phyloP scores from a whole-genome alignment of 2,888 invertebrate species.

The Amorpha juglandis region DNA sequence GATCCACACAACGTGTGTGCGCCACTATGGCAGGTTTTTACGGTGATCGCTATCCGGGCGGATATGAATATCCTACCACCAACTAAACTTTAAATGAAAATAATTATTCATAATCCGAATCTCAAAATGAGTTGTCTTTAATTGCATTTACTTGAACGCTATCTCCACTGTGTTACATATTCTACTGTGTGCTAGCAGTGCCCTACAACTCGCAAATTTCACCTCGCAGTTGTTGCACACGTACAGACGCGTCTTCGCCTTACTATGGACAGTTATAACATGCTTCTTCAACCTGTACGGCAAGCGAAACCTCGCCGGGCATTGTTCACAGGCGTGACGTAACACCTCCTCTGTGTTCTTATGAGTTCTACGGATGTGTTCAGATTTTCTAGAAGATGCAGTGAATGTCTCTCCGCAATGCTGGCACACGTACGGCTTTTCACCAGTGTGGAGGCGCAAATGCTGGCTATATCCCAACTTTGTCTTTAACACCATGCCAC shows the following conservation, averaged over 20 bases:
- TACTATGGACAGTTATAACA: slow-evolving; percentile 52
- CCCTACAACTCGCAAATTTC: slow-evolving; percentile 61
- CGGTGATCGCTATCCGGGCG: no score
- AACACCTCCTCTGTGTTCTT: slow-evolving; percentile 46
- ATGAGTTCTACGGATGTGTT: slow-evolving; percentile 64
- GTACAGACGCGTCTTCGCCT: slow-evolving; percentile 42
- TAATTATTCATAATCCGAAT: no score
- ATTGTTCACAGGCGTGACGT: slow-evolving; percentile 61
- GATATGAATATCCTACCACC: no score
- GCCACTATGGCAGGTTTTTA: no score
- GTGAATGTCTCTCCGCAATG: slow-evolving; percentile 67
- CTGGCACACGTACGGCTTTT: slow-evolving; percentile 65
- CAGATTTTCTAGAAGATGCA: slow-evolving; percentile 69
- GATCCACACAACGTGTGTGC: no score
- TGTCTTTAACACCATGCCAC: slow-evolving; percentile 59
- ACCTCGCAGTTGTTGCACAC: slow-evolving; percentile 60
- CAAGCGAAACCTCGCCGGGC: slow-evolving; percentile 64
- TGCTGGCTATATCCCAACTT: slow-evolving; percentile 69
- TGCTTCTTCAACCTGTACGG: slow-evolving; percentile 65
- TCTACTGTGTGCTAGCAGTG: slow-evolving; percentile 61
- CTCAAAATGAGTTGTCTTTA: no score
- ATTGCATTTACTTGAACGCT: background rate
- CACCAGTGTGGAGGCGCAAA: slow-evolving; percentile 70
- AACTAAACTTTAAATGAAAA: no score
- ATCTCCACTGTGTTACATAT: slow-evolving; percentile 48